Conservation (phyloP, 2,797 vertebrate species). For the Leucoraja ocellata region DNA sequence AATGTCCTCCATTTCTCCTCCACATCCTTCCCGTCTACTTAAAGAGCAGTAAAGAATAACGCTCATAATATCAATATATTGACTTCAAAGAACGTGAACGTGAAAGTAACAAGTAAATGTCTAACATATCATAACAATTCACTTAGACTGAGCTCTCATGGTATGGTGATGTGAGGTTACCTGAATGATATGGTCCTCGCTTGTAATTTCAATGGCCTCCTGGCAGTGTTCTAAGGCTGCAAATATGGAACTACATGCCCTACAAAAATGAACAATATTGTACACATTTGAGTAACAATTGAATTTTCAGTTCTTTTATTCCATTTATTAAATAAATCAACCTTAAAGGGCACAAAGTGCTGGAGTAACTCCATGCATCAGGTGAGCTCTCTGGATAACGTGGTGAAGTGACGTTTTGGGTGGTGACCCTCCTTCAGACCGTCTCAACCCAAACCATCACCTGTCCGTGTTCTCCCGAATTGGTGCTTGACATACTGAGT, state of each 20-base stretch:
- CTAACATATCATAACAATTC: not conserved
- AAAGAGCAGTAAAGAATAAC: not conserved
- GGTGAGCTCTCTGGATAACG: too few relatives aligned
- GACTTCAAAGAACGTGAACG: not conserved
- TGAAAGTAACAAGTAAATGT: not conserved
- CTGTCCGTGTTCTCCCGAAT: too few relatives aligned
- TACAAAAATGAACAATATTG: constrained; percentile 49
- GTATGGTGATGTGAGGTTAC: constrained; percentile 44
- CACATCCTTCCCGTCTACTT: too few relatives aligned
- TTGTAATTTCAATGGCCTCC: constrained; percentile 93
- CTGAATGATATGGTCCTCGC: constrained; percentile 79
- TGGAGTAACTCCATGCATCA: too few relatives aligned
- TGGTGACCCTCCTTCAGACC: too few relatives aligned
- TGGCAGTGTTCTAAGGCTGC: constrained; percentile 86
- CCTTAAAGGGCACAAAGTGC: not conserved
- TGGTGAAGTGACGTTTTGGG: too few relatives aligned
- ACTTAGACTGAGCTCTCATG: not conserved
- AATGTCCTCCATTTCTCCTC: too few relatives aligned
- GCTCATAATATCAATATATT: not conserved
- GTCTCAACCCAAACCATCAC: too few relatives aligned
- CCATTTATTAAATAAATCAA: not conserved
- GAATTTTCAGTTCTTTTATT: too few relatives aligned
- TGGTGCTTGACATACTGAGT: too few relatives aligned
- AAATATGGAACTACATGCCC: constrained; percentile 87
- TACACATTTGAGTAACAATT: not conserved